Base-by-base conservation (phyloP, 2,797 vertebrate genomes). In the Smutsia gigantea region DNA sequence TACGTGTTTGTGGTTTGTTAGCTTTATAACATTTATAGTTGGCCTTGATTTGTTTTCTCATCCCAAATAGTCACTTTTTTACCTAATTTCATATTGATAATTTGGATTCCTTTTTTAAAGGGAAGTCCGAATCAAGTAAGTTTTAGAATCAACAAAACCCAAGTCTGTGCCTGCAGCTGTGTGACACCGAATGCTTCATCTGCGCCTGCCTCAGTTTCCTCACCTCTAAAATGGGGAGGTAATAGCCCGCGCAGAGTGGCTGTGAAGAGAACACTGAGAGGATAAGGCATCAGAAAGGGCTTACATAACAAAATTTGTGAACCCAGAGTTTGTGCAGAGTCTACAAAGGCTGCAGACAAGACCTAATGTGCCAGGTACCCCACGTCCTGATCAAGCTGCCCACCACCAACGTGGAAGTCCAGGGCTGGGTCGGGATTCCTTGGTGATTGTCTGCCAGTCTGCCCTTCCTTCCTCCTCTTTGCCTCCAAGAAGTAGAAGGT, bases 21-120 rank as follows among this genome's bases (percentile, higher is more conserved):
- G 34, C 25, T 68, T 93, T 97, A 63, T 39, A n/a, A 85, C 90
- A 72, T 93, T 87, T 61, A 57, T 53, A 17, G 85, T 86, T 95
- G 71, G 66, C 71, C 74, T 86, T 69, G 51, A 75, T 82, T 81
- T 89, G 27, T 90, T 90, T 96, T 68, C 59, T 87, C 42, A 51
- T 64, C 82, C 46, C 63, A 69, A 91, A 63, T 86, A 63, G 51
- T 46, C 49, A 46, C 74, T 74, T 86, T 71, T 74, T 61, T 63
- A 55, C 83, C 42, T 87, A 87, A 83, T 37, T 90, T 83, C 29
- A 21, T 34, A 34, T 68, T 17, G 5, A 31, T 66, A 87, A 71
- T 71, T 90, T 77, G 7, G n/a, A 53, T 79, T 49, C 29, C 23
- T 49, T 17, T 57, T 42, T 72, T 27, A 46, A 68, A 85, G 17